phyloP scores from a whole-genome alignment of 2,888 invertebrate genomes.

The Drosophila subsilvestris region DNA sequence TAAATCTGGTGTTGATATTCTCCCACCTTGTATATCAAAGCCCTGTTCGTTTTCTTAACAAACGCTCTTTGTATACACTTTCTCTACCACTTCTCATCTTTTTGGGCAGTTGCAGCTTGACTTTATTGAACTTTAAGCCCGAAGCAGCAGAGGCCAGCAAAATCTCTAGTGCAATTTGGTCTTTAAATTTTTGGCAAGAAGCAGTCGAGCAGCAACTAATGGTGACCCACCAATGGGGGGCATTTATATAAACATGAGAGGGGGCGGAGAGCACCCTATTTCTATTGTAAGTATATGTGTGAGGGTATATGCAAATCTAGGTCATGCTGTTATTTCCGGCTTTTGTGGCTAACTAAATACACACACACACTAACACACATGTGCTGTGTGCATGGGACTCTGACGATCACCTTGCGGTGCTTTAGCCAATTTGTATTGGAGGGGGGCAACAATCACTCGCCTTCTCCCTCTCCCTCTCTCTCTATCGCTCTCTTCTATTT shows the following conservation, averaged over 20 bases:
- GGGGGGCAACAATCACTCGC: constrained; percentile 22
- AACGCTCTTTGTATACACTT: background rate
- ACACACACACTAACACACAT: constrained; percentile 29
- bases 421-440: constrained; percentile 67
- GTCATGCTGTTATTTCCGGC: constrained; percentile 76
- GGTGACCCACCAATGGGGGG: constrained; percentile 17
- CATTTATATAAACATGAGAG: constrained; percentile 45
- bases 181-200: constrained; percentile 36
- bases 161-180: constrained; percentile 45
- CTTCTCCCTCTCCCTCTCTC: background rate
- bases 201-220: constrained; percentile 30
- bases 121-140: background rate
- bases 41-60: no score
- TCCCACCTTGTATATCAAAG: no score
- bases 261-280: constrained; percentile 7
- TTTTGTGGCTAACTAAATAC: constrained; percentile 64
- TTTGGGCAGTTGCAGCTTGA: no score
- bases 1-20: no score
- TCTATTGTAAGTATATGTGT: background rate
- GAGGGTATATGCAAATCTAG: constrained; percentile 57
- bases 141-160: background rate
- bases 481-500: background rate
- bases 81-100: background rate
- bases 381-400: constrained; percentile 13
- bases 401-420: constrained; percentile 64